Evolutionary conservation across 2,113 vertebrate genomes (phyloP).

Genomic region (Plotosus lineatus): DNA sequence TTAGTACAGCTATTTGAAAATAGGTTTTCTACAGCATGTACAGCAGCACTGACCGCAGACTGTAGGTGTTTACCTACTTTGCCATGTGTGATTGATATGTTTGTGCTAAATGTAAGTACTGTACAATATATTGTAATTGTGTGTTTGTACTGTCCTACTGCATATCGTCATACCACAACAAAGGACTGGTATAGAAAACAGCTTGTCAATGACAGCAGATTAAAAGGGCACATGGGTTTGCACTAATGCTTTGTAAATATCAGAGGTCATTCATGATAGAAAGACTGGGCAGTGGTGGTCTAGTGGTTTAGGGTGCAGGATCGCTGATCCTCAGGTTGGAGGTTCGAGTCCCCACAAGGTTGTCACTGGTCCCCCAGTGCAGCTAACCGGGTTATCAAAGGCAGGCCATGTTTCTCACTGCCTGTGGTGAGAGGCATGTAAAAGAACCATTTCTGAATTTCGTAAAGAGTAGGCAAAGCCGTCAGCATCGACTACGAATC

Average conservation of each 20-base stretch:
- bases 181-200: not conserved
- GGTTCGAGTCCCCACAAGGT: no score
- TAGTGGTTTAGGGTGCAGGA: no score
- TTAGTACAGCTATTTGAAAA: not conserved
- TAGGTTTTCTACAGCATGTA: not conserved
- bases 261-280: conserved; percentile 5
- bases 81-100: not conserved
- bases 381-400: no score
- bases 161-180: not conserved
- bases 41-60: not conserved
- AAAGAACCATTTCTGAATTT: no score
- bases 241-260: not conserved
- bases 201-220: not conserved
- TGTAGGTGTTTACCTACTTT: not conserved
- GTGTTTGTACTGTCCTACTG: not conserved
- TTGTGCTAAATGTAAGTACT: conserved; percentile 1
- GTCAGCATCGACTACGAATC: no score
- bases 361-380: no score
- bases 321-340: no score
- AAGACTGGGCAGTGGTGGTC: no score
- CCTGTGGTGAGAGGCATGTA: no score
- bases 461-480: no score
- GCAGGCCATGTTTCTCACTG: no score
- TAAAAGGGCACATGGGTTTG: not conserved
- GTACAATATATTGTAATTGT: not conserved